phyloP scores from a whole-genome alignment of 2,797 vertebrate species.

The Urophycis tenuis region DNA sequence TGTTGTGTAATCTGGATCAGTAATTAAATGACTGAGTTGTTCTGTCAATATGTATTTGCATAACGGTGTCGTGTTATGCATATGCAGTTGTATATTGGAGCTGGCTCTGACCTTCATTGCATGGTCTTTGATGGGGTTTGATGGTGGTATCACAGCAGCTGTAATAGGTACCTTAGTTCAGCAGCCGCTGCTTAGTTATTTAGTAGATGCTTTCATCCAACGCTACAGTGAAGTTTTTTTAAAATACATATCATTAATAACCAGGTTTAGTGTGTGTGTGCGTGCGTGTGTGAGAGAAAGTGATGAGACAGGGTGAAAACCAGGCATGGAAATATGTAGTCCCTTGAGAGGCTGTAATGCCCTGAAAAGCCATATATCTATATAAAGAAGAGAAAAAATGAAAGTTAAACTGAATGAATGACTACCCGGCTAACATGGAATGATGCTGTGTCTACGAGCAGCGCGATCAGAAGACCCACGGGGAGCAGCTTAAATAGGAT shows the following conservation, averaged over 20 bases:
- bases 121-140: neutral
- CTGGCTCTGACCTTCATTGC: neutral
- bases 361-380: neutral
- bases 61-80: slow-evolving; percentile 10
- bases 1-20: too few relatives aligned
- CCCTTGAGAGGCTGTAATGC: too few relatives aligned
- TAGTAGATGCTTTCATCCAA: too few relatives aligned
- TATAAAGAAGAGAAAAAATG: neutral
- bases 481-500: neutral
- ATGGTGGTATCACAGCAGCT: neutral
- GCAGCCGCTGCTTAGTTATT: too few relatives aligned
- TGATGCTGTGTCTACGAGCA: neutral
- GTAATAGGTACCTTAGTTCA: too few relatives aligned
- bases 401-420: neutral
- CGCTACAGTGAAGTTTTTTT: too few relatives aligned
- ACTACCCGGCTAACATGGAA: neutral
- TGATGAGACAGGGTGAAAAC: neutral
- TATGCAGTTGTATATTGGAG: slow-evolving; percentile 15
- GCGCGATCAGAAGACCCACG: neutral
- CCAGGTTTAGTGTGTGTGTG: neutral
- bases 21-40: too few relatives aligned
- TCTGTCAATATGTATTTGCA: too few relatives aligned
- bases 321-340: too few relatives aligned
- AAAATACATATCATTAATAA: too few relatives aligned
- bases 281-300: neutral